phyloP scores from a whole-genome alignment of 2,888 invertebrate species.

The Oxyteleia sp. region DNA sequence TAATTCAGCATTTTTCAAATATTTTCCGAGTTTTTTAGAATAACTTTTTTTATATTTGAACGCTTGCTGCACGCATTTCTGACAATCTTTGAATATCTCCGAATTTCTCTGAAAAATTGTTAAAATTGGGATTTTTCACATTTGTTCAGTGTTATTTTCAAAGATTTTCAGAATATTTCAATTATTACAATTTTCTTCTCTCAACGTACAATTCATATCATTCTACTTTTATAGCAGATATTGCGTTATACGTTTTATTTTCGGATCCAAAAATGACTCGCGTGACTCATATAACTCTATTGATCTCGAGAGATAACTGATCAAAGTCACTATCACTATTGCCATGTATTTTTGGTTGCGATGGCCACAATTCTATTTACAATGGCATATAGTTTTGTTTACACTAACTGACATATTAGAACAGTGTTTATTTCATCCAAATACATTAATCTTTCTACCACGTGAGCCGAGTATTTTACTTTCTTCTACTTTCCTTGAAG shows the following conservation, averaged over 20 bases:
- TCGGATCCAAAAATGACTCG: slow-evolving; percentile 21
- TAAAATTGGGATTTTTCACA: no score
- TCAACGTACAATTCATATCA: no score
- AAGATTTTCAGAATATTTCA: no score
- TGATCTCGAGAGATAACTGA: slow-evolving; percentile 31
- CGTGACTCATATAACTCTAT: slow-evolving; percentile 31
- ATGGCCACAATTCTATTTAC: slow-evolving; percentile 19
- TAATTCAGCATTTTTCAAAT: no score
- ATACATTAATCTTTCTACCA: slow-evolving; percentile 25
- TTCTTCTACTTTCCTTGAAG: slow-evolving; percentile 16
- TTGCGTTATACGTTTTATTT: neutral
- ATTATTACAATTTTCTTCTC: no score
- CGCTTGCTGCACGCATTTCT: no score
- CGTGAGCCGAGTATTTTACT: slow-evolving; percentile 13
- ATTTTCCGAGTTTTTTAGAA: no score
- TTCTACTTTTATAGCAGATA: no score
- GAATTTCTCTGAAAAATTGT: no score
- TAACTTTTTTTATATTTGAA: no score
- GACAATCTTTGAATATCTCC: no score
- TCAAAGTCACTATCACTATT: slow-evolving; percentile 14
- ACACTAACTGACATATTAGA: slow-evolving; percentile 24
- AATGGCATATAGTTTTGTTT: slow-evolving; percentile 19
- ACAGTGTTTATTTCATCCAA: slow-evolving; percentile 16
- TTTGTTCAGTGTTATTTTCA: no score
- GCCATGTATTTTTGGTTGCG: slow-evolving; percentile 22